Evolutionary conservation across 2,888 invertebrate genomes (phyloP).

Genomic region (Sphaerophoria taeniata): DNA sequence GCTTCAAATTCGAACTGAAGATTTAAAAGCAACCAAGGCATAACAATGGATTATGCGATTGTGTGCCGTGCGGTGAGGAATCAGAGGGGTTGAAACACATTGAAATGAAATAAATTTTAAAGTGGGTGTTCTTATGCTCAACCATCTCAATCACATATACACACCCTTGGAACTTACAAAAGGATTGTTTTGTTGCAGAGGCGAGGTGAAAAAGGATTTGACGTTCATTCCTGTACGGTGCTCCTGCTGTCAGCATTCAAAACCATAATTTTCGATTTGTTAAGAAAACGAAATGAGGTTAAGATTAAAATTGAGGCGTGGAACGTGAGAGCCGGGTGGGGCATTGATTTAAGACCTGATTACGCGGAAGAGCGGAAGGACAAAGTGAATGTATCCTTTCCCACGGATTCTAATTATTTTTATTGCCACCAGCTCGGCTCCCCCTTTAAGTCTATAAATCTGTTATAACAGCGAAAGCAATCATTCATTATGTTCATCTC

Average conservation of each 20-base stretch:
- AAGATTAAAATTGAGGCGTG: background rate
- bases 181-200: slow-evolving; percentile 32
- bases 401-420: slow-evolving; percentile 37
- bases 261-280: slow-evolving; percentile 53
- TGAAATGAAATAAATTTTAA: slow-evolving; percentile 66
- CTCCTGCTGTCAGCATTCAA: slow-evolving; percentile 28
- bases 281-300: slow-evolving; percentile 32
- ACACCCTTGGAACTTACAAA: background rate
- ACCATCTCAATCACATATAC: background rate
- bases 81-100: slow-evolving; percentile 32
- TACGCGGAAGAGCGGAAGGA: background rate
- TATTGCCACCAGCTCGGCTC: slow-evolving; percentile 12
- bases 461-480: slow-evolving; percentile 1
- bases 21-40: slow-evolving; percentile 41
- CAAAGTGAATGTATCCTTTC: slow-evolving; percentile 23
- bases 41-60: background rate
- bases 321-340: background rate
- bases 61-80: background rate
- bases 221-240: background rate
- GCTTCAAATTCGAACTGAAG: slow-evolving; percentile 38
- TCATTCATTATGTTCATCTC: slow-evolving; percentile 1
- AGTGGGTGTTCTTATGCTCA: slow-evolving; percentile 52
- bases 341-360: slow-evolving; percentile 25
- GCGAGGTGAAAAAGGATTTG: slow-evolving; percentile 27
- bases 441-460: slow-evolving; percentile 27